phyloP scores from a whole-genome alignment of 2,888 invertebrate genomes.

The Eilema griseolum region DNA sequence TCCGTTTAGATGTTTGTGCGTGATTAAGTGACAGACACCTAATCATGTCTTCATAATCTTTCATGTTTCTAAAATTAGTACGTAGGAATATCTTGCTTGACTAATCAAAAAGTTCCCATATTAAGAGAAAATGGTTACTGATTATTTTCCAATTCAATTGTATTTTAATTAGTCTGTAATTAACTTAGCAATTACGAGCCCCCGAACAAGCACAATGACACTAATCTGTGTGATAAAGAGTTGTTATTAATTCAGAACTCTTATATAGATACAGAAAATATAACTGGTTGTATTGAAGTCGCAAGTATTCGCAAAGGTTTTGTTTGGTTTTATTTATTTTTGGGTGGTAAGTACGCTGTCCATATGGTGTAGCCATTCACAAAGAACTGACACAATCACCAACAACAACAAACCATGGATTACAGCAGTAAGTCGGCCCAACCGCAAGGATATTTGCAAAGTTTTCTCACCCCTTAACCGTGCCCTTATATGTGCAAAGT shows the following conservation, averaged over 20 bases:
- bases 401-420: conserved; percentile 8
- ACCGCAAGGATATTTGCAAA: conserved; percentile 3
- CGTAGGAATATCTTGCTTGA: no score
- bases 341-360: background rate
- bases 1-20: no score
- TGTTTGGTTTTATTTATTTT: background rate
- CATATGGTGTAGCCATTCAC: conserved; percentile 2
- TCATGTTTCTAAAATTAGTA: no score
- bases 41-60: no score
- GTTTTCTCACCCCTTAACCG: conserved; percentile 7
- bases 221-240: background rate
- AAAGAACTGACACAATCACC: background rate
- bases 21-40: no score
- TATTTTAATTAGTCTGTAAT: background rate
- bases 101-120: no score
- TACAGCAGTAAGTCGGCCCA: background rate
- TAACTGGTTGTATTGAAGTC: background rate
- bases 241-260: no score
- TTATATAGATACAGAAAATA: background rate
- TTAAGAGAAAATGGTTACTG: no score
- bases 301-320: background rate
- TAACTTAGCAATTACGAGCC: background rate
- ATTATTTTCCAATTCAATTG: no score
- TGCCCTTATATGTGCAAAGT: no score
- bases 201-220: no score